These are phyloP conservation scores for Exocentrus adspersus DNA, from an alignment of 2,888 invertebrate genomes.

Conservation along the genomic window DNA sequence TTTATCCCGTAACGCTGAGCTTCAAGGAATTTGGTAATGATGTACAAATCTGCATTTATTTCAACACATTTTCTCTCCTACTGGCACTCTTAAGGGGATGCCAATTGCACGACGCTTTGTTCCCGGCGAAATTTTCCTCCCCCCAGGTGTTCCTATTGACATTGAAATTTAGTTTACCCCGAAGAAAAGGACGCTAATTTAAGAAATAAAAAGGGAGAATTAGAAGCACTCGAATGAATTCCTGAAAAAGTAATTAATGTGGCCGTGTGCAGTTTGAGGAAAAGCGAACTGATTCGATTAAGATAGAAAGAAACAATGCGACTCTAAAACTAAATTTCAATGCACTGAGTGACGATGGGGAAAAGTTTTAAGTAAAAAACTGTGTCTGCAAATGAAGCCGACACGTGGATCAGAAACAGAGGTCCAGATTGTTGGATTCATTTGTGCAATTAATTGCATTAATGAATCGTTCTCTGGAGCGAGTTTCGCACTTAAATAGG, in stretches of 20 bases:
- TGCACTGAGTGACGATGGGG: neutral
- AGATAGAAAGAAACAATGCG: neutral
- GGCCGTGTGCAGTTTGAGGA: neutral
- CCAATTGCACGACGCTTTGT: slow-evolving; percentile 15
- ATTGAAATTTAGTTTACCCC: slow-evolving; percentile 19
- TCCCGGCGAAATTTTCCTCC: slow-evolving; percentile 3
- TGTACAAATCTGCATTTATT: slow-evolving; percentile 25
- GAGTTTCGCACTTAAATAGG: too few relatives aligned
- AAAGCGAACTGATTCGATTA: neutral
- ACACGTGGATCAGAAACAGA: neutral
- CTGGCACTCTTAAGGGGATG: slow-evolving; percentile 16
- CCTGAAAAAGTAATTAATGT: neutral
- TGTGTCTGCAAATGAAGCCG: neutral
- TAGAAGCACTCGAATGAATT: neutral
- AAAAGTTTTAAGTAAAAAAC: neutral
- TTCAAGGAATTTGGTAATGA: slow-evolving; percentile 15
- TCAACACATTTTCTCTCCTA: slow-evolving; percentile 9
- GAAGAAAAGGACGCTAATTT: slow-evolving; percentile 11
- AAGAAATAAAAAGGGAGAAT: neutral
- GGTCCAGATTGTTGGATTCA: neutral
- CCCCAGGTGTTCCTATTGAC: slow-evolving; percentile 16
- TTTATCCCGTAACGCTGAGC: neutral
- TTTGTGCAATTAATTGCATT: neutral
- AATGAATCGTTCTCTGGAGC: neutral
- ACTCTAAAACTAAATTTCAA: neutral